Evolutionary conservation across 2,113 vertebrate genomes (phyloP).

Genomic region (Myotis brandtii): DNA sequence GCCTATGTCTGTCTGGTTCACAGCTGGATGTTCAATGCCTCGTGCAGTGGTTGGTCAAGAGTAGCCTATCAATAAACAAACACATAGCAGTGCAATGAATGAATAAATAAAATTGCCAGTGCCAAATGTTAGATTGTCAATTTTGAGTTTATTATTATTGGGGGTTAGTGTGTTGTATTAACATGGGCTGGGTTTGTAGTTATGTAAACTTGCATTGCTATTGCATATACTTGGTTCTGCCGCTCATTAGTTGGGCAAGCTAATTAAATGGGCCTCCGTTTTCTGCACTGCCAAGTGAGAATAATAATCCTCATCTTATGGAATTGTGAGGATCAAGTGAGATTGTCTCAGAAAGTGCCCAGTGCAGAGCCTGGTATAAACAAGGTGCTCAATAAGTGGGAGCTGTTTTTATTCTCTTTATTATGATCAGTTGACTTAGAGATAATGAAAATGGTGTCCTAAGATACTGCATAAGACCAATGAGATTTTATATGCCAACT

Average conservation of each 20-base stretch:
- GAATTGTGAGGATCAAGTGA: not conserved
- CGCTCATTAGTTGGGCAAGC: not conserved
- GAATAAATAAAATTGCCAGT: not conserved
- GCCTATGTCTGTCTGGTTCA: not conserved
- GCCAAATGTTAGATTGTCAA: not conserved
- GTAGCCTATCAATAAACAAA: not conserved
- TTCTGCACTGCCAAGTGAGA: slow-evolving; percentile 13
- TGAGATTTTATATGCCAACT: not conserved
- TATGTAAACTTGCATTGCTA: not conserved
- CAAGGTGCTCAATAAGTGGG: not conserved
- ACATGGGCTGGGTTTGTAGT: not conserved
- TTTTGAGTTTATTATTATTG: not conserved
- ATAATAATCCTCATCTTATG: not conserved
- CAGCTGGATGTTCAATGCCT: not conserved
- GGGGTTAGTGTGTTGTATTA: not conserved
- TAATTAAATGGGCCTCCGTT: not conserved
- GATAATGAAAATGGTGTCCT: not conserved
- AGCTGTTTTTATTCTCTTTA: not conserved
- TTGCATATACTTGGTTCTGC: not conserved
- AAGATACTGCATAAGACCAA: not conserved
- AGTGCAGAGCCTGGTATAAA: not conserved
- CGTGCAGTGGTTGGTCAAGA: not conserved
- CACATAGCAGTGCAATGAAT: not conserved
- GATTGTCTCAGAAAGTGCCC: not conserved
- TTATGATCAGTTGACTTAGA: not conserved